Evolutionary conservation across 2,113 vertebrate species (phyloP).

Genomic region (Ammodytes marinus): DNA sequence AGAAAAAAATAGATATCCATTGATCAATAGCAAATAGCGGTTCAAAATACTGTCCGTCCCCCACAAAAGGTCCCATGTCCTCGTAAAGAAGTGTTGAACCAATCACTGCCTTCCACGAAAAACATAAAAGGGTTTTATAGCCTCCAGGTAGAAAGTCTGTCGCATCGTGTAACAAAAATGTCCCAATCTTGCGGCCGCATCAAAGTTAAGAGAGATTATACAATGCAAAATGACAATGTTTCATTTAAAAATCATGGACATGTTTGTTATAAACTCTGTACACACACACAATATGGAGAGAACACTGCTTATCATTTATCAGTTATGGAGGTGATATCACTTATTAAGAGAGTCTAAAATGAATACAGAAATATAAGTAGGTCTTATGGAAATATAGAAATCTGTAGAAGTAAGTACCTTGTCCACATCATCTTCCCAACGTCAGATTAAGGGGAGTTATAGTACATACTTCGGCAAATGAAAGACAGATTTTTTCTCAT

Average conservation of each 20-base stretch:
- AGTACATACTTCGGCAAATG: constrained; percentile 66
- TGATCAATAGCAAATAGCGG: constrained; percentile 77
- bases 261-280: constrained; percentile 71
- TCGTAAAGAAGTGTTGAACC: constrained; percentile 58
- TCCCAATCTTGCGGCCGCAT: constrained; percentile 55
- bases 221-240: constrained; percentile 67
- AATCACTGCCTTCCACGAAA: constrained; percentile 62
- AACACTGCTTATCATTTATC: constrained; percentile 74
- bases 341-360: constrained; percentile 75
- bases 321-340: constrained; percentile 65
- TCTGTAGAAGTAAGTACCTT: constrained; percentile 67
- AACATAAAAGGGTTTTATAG: constrained; percentile 42
- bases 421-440: constrained; percentile 64
- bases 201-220: constrained; percentile 66
- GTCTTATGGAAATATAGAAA: constrained; percentile 79
- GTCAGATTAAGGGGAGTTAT: constrained; percentile 73
- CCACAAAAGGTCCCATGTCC: constrained; percentile 66
- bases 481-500: constrained; percentile 60
- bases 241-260: constrained; percentile 70
- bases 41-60: constrained; percentile 75
- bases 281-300: constrained; percentile 72
- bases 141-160: constrained; percentile 70
- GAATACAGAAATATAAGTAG: constrained; percentile 81
- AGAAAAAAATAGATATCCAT: constrained; percentile 80
- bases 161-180: constrained; percentile 50